Evolutionary conservation across 2,888 invertebrate species (phyloP).

Genomic region (Notocelia uddmanniana): DNA sequence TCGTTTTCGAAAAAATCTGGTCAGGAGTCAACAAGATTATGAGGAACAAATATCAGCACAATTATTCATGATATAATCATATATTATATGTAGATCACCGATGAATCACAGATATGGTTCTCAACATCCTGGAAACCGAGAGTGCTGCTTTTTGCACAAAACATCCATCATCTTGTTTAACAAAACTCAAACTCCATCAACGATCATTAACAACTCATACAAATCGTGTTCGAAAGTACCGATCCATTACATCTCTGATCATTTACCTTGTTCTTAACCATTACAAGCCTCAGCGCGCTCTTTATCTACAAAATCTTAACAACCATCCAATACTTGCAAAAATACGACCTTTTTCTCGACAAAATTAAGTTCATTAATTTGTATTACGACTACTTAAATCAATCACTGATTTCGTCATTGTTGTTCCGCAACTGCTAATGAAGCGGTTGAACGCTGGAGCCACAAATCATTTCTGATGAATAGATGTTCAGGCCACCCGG

Average conservation of each 20-base stretch:
- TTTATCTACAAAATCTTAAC: neutral
- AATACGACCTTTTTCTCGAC: neutral
- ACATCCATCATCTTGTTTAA: neutral
- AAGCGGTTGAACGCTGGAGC: conserved; percentile 21
- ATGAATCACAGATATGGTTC: no score
- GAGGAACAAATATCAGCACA: no score
- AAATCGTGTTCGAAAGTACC: conserved; percentile 12
- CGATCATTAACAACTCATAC: conserved; percentile 14
- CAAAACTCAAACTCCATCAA: neutral
- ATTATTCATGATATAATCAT: no score
- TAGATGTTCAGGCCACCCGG: conserved; percentile 9
- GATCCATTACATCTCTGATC: neutral
- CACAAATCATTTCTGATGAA: conserved; percentile 8
- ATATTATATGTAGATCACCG: no score
- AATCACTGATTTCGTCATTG: conserved; percentile 38
- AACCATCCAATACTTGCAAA: neutral
- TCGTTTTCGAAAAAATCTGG: no score
- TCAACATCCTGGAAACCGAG: no score
- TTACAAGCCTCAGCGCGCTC: neutral
- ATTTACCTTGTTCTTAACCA: neutral
- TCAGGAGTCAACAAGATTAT: no score
- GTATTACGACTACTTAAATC: conserved; percentile 25
- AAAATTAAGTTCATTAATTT: conserved; percentile 37
- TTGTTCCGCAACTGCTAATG: conserved; percentile 39
- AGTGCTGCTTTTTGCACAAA: no score